Evolutionary conservation across 2,888 invertebrate genomes (phyloP).

Genomic region (Venusia cambrica): DNA sequence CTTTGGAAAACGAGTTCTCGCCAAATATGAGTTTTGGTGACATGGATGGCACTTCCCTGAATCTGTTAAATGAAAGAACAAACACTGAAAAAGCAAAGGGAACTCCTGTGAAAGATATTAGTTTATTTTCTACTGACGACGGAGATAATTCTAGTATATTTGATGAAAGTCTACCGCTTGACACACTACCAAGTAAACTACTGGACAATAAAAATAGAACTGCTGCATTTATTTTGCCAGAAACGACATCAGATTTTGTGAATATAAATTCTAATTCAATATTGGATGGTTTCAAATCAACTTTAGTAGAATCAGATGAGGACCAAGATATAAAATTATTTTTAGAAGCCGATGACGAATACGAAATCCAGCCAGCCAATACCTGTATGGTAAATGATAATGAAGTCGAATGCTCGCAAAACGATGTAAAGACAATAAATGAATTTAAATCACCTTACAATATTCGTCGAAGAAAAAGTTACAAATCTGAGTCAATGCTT

Average conservation of each 20-base stretch:
- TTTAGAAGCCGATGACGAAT: constrained; percentile 54
- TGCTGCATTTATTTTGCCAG: constrained; percentile 24
- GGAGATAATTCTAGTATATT: constrained; percentile 79
- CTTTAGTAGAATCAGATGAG: constrained; percentile 47
- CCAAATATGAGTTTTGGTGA: constrained; percentile 65
- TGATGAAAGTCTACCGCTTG: constrained; percentile 79
- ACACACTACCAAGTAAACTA: constrained; percentile 71
- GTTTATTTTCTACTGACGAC: constrained; percentile 69
- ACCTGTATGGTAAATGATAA: constrained; percentile 35
- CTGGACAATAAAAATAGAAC: constrained; percentile 53
- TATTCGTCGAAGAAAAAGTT: constrained; percentile 43
- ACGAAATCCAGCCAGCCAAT: constrained; percentile 15
- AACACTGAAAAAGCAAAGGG: constrained; percentile 36
- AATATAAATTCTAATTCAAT: constrained; percentile 51
- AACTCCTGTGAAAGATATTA: constrained; percentile 53
- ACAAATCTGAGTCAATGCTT: constrained; percentile 30
- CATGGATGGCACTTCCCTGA: constrained; percentile 25
- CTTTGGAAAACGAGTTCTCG: constrained; percentile 48
- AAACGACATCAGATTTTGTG: constrained; percentile 33
- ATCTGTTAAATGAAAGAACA: constrained; percentile 22
- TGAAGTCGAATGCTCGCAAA: constrained; percentile 46
- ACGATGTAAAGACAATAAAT: constrained; percentile 35
- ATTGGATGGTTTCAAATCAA: constrained; percentile 55
- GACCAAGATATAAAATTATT: constrained; percentile 65
- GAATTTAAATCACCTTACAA: constrained; percentile 49